Base-by-base conservation (phyloP, 2,888 invertebrate species). In the Phytoseiulus persimilis region DNA sequence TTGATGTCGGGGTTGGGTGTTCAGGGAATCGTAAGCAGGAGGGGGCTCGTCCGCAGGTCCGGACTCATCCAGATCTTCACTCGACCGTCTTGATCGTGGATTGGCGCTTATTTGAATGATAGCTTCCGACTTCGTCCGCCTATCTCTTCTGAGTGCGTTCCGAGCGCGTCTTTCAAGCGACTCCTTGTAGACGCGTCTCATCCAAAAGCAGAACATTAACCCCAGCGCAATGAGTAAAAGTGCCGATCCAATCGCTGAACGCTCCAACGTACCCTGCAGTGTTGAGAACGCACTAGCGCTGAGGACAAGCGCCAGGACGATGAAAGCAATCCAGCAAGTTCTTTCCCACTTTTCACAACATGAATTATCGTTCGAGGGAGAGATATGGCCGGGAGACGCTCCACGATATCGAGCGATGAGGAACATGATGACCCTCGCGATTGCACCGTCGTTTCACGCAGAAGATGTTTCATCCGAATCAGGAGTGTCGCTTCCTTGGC, bases 151-250 rank as follows among this genome's bases (percentile, higher is more conserved):
- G 0, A 11, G 33, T 6, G 87, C 87, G 6, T 23, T 3, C 1
- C 45, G 87, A 14, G 32, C 32, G 5, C 31, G 11, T 23, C 87
- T 32, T 33, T 87, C 28, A 1, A 87, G 3, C 33, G 87, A 87
- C 9, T 87, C 87, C 87, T 87, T 87, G 83, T 83, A 83, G 2
- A 83, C 83, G 23, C 32, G 11, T 33, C 83, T 11, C 83, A 83
- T 23, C 83, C 83, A 83, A 11, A 33, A 87, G 33, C 87, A 87
- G 31, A 83, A 83, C 31, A 31, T 23, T 33, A 87, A 28, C 23
- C 28, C 32, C 6, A 87, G n/a, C 5, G 28, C 45, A 39, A 87
- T 11, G 28, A 45, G n/a, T 0, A 33, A 1, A 6, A 87, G 31
- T 23, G 33, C 11, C 18, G 83, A 83, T 11, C 83, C 83, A 2